These are phyloP conservation scores for Scolopax bukidnonensis DNA, from an alignment of 2,797 vertebrate species.

Conservation along the genomic window DNA sequence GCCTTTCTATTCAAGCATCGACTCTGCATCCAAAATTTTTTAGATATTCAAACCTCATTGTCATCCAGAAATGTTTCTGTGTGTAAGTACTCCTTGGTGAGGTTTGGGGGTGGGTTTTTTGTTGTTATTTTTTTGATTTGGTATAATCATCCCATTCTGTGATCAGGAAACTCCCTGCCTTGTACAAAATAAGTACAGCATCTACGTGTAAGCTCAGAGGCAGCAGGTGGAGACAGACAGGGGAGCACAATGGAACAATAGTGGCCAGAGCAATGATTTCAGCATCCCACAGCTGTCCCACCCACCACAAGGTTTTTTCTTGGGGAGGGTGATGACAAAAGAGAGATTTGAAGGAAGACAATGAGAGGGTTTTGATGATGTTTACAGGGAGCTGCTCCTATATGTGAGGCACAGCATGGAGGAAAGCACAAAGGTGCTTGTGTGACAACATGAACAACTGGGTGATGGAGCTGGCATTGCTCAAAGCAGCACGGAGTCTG, in stretches of 20 bases:
- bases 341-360: slow-evolving; percentile 50
- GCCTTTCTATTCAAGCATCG: not conserved
- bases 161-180: not conserved
- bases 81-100: not conserved
- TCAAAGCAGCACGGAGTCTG: slow-evolving; percentile 11
- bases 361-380: slow-evolving; percentile 49
- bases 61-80: not conserved
- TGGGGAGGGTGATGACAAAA: not conserved
- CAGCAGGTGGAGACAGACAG: slow-evolving; percentile 16
- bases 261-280: slow-evolving; percentile 37
- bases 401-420: slow-evolving; percentile 53
- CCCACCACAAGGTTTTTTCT: not conserved
- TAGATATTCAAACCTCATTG: not conserved
- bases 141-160: not conserved
- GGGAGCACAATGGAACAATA: slow-evolving; percentile 48
- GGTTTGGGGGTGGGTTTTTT: too few relatives aligned
- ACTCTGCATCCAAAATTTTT: not conserved
- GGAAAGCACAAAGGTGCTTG: slow-evolving; percentile 58
- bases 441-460: slow-evolving; percentile 16
- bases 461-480: not conserved
- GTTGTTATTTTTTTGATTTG: too few relatives aligned
- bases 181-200: not conserved
- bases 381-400: slow-evolving; percentile 50
- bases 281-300: slow-evolving; percentile 20
- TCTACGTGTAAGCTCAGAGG: not conserved